A percentile compares a stretch with the other conserved stretches of the same genome.
Evolutionary conservation across 2,113 vertebrate genomes (phyloP).

Genomic region (Catharus bicknelli): DNA sequence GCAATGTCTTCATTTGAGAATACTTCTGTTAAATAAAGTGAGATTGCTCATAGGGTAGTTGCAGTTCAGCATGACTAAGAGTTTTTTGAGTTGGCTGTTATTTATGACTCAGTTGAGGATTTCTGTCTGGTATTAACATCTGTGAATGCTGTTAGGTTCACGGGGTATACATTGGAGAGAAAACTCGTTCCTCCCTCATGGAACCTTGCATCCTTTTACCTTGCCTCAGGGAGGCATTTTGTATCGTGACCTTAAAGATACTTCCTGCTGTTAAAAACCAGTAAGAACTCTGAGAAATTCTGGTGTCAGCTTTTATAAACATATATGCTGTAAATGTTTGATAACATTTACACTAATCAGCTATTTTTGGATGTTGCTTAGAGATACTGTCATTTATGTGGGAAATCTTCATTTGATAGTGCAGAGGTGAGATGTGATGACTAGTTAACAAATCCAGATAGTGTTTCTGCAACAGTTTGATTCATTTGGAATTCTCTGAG

Average conservation of each 20-base stretch:
- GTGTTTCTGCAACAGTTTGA: background rate
- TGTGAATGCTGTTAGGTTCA: background rate
- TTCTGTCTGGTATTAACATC: background rate
- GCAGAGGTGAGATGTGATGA: background rate
- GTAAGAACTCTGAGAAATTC: background rate
- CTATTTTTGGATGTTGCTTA: background rate
- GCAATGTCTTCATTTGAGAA: background rate
- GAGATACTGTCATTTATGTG: background rate
- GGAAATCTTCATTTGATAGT: background rate
- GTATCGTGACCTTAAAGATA: background rate
- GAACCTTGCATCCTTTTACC: background rate
- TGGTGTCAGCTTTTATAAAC: background rate
- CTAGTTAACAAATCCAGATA: background rate
- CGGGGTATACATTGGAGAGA: background rate
- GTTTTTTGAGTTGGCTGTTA: background rate
- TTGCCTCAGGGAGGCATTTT: background rate
- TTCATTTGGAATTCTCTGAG: background rate
- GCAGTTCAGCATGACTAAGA: background rate
- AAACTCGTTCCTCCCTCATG: background rate
- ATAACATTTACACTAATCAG: background rate
- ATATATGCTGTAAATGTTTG: background rate
- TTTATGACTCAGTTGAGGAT: background rate
- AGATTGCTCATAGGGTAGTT: background rate
- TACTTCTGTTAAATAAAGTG: background rate
- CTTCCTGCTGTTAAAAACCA: background rate